Conservation (phyloP, 2,888 invertebrate genomes). For the Gibbula magus region DNA sequence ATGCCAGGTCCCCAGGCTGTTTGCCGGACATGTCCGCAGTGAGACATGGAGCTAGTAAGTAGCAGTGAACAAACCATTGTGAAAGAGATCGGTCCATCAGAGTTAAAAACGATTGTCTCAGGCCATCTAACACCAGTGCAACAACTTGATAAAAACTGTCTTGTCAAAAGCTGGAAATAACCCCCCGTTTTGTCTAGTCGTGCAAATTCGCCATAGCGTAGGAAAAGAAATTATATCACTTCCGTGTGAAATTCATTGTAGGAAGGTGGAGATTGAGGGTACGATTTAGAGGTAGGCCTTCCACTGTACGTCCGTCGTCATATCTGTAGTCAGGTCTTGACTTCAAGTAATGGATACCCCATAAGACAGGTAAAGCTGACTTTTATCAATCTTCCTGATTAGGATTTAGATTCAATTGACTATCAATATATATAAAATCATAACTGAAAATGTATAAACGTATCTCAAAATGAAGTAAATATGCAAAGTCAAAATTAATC, state of each 20-base stretch:
- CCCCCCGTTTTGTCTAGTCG: constrained; percentile 19
- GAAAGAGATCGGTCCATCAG: neutral
- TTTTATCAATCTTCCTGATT: too few species aligned
- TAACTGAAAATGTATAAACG: too few species aligned
- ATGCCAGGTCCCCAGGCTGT: neutral
- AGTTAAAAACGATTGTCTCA: constrained; percentile 12
- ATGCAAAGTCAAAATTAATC: too few species aligned
- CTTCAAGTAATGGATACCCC: neutral
- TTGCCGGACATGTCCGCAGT: neutral
- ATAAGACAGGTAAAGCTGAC: neutral
- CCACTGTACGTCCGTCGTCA: too few species aligned
- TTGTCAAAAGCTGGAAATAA: constrained; percentile 13
- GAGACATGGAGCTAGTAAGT: neutral
- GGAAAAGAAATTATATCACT: constrained; percentile 18
- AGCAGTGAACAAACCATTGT: neutral
- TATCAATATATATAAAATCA: too few species aligned
- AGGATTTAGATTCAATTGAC: too few species aligned
- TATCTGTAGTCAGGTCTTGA: neutral
- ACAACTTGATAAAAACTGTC: constrained; percentile 12
- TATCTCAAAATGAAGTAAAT: too few species aligned
- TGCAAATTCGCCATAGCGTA: constrained; percentile 14
- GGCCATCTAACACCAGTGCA: neutral
- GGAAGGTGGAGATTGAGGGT: neutral
- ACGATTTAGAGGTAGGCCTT: too few species aligned
- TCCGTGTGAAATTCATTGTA: constrained; percentile 15